phyloP scores from a whole-genome alignment of 2,888 invertebrate species.

The Cataglyphis albicans region DNA sequence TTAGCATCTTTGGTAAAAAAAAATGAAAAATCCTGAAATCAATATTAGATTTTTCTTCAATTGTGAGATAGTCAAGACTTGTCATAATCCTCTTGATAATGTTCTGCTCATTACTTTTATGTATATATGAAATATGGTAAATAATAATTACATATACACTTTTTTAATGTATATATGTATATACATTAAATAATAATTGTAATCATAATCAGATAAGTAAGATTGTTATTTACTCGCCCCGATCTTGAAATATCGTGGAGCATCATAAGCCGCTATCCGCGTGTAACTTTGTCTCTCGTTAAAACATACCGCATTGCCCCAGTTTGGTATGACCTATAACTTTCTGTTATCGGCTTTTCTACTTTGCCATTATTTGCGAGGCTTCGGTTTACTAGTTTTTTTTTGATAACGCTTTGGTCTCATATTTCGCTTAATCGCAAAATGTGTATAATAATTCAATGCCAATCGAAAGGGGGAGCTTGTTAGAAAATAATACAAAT shows the following conservation, averaged over 20 bases:
- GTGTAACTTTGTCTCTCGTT: constrained; percentile 42
- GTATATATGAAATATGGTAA: not conserved
- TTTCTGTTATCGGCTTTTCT: constrained; percentile 75
- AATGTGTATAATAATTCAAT: constrained; percentile 8
- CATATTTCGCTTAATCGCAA: not conserved
- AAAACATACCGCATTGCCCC: constrained; percentile 62
- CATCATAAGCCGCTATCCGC: not conserved
- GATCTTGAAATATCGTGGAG: constrained; percentile 7
- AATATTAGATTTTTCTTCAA: not conserved
- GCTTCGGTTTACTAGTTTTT: constrained; percentile 76
- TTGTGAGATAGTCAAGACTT: not conserved
- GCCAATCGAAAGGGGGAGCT: not conserved
- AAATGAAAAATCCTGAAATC: not conserved
- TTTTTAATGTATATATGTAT: too few species aligned
- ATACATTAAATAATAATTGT: not conserved
- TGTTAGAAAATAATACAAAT: not conserved
- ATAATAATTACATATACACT: not conserved
- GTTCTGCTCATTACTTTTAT: not conserved
- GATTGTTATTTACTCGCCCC: not conserved
- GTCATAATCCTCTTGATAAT: not conserved
- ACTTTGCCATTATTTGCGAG: constrained; percentile 72
- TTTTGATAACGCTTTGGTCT: not conserved
- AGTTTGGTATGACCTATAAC: constrained; percentile 67
- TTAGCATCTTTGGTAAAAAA: not conserved
- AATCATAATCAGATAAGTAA: not conserved